Conservation (phyloP, 2,888 invertebrate species). For the Cabera pusaria region DNA sequence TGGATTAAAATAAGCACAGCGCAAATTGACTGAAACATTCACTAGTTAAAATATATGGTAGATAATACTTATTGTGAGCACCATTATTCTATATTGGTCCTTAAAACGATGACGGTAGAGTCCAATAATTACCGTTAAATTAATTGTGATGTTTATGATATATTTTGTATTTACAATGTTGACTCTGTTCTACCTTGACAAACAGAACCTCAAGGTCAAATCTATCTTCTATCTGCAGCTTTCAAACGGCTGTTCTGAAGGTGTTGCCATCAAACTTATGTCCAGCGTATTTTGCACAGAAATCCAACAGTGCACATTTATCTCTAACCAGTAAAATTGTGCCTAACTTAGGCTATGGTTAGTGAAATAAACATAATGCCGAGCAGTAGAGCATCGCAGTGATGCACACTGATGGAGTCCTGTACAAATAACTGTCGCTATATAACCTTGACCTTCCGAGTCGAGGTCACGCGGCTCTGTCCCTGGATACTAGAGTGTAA, state of each 20-base stretch:
- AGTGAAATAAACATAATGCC: too few relatives aligned
- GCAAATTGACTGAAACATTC: slow-evolving; percentile 55
- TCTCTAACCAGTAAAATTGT: too few relatives aligned
- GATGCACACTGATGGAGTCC: too few relatives aligned
- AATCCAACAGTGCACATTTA: too few relatives aligned
- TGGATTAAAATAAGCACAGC: slow-evolving; percentile 65
- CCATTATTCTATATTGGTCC: slow-evolving; percentile 29
- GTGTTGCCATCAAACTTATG: too few relatives aligned
- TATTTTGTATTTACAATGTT: too few relatives aligned
- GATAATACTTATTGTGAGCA: slow-evolving; percentile 47
- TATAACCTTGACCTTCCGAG: slow-evolving; percentile 27
- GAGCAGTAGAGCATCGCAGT: too few relatives aligned
- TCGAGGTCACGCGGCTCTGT: slow-evolving; percentile 21
- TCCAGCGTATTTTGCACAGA: too few relatives aligned
- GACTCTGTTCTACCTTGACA: slow-evolving; percentile 38
- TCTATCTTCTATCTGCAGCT: slow-evolving; percentile 15
- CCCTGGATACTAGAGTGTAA: not conserved
- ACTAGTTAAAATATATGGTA: slow-evolving; percentile 33
- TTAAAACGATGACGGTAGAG: slow-evolving; percentile 22
- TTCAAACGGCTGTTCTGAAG: too few relatives aligned
- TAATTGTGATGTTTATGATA: slow-evolving; percentile 20
- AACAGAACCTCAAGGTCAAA: slow-evolving; percentile 34
- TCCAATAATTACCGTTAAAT: slow-evolving; percentile 25
- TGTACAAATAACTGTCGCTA: slow-evolving; percentile 5
- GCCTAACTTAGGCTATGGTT: too few relatives aligned